Percentiles rank a stretch among this genome's conserved stretches.
phyloP scores from a whole-genome alignment of 2,888 invertebrate species.

The Lithophane socia region DNA sequence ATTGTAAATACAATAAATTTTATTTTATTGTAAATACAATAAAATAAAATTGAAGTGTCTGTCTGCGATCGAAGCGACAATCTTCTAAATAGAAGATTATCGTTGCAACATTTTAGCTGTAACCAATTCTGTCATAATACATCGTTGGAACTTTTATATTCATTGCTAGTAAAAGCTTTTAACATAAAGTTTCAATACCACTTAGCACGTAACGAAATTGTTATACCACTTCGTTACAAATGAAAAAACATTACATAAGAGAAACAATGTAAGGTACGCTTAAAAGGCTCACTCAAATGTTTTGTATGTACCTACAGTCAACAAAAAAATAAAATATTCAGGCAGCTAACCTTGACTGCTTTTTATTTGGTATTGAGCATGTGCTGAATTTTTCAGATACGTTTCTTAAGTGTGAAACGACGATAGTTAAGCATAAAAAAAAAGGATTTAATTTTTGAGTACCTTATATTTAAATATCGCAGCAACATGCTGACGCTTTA shows the following conservation, averaged over 20 bases:
- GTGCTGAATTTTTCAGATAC: not conserved
- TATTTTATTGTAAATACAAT: too few species aligned
- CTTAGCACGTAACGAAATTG: not conserved
- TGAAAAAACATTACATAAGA: constrained; percentile 7
- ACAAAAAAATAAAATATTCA: not conserved
- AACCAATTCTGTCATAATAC: too few species aligned
- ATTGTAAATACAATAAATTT: too few species aligned
- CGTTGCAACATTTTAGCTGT: not conserved
- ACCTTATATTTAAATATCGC: too few species aligned
- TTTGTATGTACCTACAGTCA: not conserved
- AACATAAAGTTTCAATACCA: constrained; percentile 14
- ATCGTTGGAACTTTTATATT: not conserved
- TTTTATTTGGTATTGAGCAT: not conserved
- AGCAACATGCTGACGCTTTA: too few species aligned
- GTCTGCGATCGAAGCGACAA: too few species aligned
- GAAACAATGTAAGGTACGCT: constrained; percentile 10
- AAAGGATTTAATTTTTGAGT: too few species aligned
- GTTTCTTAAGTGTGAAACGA: too few species aligned
- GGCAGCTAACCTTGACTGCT: not conserved
- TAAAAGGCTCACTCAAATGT: not conserved
- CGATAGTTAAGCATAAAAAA: too few species aligned
- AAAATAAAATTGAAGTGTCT: too few species aligned
- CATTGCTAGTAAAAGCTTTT: constrained; percentile 2
- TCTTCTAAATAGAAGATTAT: not conserved
- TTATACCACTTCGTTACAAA: constrained; percentile 5